These are phyloP conservation scores for Conomelus anceps DNA, from an alignment of 2,888 invertebrate species.

Conservation along the genomic window DNA sequence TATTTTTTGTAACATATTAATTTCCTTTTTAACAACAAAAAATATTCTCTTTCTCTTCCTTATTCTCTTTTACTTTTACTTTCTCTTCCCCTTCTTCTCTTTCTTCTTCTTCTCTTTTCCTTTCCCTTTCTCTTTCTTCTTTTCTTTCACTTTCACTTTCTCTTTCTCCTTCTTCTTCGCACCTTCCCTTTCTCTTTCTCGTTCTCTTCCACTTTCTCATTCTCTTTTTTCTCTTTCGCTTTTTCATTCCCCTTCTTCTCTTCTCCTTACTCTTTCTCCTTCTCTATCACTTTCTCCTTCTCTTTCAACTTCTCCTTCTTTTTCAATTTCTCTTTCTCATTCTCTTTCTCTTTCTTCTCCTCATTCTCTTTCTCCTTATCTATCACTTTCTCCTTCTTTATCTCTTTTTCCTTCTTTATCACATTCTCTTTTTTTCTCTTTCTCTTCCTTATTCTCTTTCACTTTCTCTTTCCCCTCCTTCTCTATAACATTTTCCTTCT, in stretches of 20 bases:
- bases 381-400: no score
- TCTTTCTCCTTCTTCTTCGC: background rate
- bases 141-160: background rate
- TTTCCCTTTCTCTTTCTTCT: no score
- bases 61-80: background rate
- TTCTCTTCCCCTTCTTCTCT: no score
- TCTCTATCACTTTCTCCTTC: background rate
- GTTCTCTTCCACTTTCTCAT: background rate
- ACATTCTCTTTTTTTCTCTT: no score
- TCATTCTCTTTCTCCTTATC: no score
- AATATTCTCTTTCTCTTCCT: background rate
- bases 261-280: background rate
- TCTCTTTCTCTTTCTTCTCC: background rate
- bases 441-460: no score
- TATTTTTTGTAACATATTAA: no score
- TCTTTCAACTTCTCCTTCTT: background rate
- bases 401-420: no score
- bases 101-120: no score
- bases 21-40: no score
- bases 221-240: background rate
- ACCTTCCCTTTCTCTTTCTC: background rate
- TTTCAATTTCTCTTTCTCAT: background rate
- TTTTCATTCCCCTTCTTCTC: background rate
- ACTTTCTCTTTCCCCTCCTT: no score
- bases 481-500: no score